Conservation (phyloP, 2,888 invertebrate species). For the Phlogophora meticulosa region DNA sequence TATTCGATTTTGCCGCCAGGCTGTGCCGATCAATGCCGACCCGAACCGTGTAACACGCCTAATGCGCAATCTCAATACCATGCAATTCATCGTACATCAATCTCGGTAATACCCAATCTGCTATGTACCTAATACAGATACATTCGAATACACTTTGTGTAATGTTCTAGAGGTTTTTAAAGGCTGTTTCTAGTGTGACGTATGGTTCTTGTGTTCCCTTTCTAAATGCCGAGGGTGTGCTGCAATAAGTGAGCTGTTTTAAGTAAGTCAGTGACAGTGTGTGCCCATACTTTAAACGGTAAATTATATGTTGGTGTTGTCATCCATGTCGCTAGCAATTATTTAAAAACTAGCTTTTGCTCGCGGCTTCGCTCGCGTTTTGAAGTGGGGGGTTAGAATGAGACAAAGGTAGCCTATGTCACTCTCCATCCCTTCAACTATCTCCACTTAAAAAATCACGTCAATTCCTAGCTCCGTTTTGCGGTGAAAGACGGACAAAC, state of each 20-base stretch:
- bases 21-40: too few relatives aligned
- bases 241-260: constrained; percentile 25
- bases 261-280: constrained; percentile 15
- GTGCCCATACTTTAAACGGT: constrained; percentile 27
- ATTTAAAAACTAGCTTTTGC: too few relatives aligned
- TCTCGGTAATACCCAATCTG: constrained; percentile 32
- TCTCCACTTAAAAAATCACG: too few relatives aligned
- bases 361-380: too few relatives aligned
- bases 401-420: too few relatives aligned
- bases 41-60: too few relatives aligned
- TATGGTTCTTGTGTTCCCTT: constrained; percentile 30
- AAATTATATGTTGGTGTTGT: constrained; percentile 24
- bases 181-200: constrained; percentile 18
- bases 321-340: constrained; percentile 1
- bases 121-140: constrained; percentile 20
- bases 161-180: constrained; percentile 10
- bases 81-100: constrained; percentile 44
- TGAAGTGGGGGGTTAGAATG: too few relatives aligned
- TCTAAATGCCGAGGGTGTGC: constrained; percentile 21
- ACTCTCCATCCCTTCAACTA: too few relatives aligned
- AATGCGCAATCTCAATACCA: constrained; percentile 29
- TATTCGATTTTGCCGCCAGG: too few relatives aligned
- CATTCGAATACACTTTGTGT: constrained; percentile 35
- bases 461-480: too few relatives aligned
- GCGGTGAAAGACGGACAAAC: too few relatives aligned